Conservation (phyloP, 2,888 invertebrate genomes). For the Aleiodes leptofemur region DNA sequence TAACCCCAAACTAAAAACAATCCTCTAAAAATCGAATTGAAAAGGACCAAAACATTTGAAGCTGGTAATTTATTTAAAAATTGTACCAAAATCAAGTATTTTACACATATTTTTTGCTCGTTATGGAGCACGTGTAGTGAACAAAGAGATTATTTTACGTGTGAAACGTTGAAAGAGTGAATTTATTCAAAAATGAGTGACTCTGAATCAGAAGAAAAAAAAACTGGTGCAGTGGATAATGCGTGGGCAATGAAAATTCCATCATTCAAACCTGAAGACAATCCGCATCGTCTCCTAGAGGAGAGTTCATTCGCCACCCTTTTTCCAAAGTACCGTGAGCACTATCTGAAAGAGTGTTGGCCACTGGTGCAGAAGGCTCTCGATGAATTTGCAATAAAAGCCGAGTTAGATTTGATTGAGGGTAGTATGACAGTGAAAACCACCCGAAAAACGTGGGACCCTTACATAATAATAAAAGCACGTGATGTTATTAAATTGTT, state of each 20-base stretch:
- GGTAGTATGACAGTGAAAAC: conserved; percentile 96
- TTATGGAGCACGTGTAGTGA: background rate
- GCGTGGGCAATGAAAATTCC: conserved; percentile 93
- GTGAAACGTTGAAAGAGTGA: background rate
- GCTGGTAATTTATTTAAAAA: no score
- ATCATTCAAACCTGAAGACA: conserved; percentile 91
- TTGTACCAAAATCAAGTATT: no score
- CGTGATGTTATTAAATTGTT: conserved; percentile 96
- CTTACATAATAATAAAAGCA: conserved; percentile 96
- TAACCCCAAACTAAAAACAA: no score
- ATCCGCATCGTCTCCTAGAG: conserved; percentile 90
- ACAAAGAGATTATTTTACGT: background rate
- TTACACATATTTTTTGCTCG: background rate
- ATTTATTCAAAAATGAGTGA: conserved; percentile 64
- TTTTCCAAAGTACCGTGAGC: conserved; percentile 98
- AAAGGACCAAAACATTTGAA: no score
- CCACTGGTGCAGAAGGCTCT: conserved; percentile 93
- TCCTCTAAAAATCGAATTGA: no score
- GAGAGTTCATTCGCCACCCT: conserved; percentile 98
- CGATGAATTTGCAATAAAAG: conserved; percentile 86
- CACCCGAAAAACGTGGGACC: conserved; percentile 98
- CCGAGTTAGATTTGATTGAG: conserved; percentile 94
- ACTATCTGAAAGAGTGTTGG: conserved; percentile 96
- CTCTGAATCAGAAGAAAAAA: conserved; percentile 68
- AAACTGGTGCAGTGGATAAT: conserved; percentile 83